phyloP scores from a whole-genome alignment of 1,140 invertebrate species.

The Caenorhabditis brenneri region DNA sequence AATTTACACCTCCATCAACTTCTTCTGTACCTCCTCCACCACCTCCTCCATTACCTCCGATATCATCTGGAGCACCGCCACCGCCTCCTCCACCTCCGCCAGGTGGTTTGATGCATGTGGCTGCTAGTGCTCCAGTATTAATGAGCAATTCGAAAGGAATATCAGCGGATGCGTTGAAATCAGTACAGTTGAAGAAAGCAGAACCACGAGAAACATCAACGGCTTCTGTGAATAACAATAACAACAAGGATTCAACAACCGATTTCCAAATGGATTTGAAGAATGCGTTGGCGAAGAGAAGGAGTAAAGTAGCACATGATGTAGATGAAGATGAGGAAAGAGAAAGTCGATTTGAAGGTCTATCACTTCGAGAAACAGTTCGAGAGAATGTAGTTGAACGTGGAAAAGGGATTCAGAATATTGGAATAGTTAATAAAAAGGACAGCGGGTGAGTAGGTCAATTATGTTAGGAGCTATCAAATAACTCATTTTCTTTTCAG shows the following conservation, averaged over 20 bases:
- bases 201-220: conserved; percentile 24
- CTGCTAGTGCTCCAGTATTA: conserved; percentile 34
- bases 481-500: conserved; percentile 54
- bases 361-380: conserved; percentile 50
- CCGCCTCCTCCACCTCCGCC: conserved; percentile 51
- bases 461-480: background rate
- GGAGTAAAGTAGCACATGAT: conserved; percentile 63
- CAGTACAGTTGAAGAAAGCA: conserved; percentile 63
- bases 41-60: conserved; percentile 43
- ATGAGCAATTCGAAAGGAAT: conserved; percentile 57
- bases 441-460: conserved; percentile 66
- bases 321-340: conserved; percentile 64
- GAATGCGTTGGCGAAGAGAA: conserved; percentile 67
- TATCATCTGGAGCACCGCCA: conserved; percentile 39
- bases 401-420: conserved; percentile 49
- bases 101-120: conserved; percentile 21
- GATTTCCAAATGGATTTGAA: conserved; percentile 69
- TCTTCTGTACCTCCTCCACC: conserved; percentile 41
- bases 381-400: conserved; percentile 48
- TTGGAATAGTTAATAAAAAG: conserved; percentile 67
- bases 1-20: conserved; percentile 36
- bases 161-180: conserved; percentile 61
- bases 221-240: conserved; percentile 33
- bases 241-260: conserved; percentile 24
- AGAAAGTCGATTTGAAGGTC: conserved; percentile 42